Evolutionary conservation across 2,888 invertebrate genomes (phyloP).

Genomic region (Chrysolina oricalcia): DNA sequence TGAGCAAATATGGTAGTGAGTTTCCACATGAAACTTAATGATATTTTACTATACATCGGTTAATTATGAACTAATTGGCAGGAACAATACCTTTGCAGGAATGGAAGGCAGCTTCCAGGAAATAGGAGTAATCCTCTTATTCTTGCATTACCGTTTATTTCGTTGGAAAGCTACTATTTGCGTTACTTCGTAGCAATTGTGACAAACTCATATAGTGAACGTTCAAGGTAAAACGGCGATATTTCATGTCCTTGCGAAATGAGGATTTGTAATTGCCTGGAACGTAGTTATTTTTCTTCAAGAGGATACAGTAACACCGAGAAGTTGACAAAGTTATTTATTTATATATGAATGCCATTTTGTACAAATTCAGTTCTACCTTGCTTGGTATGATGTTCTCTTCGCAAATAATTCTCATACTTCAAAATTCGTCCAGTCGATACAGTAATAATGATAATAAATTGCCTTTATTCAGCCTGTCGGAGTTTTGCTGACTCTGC

Average conservation of each 20-base stretch:
- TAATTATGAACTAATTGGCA: conserved; percentile 8
- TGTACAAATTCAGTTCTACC: too few species aligned
- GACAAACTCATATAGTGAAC: not conserved
- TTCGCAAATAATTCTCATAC: too few species aligned
- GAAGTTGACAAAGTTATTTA: too few species aligned
- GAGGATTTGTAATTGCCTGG: not conserved
- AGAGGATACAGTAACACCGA: too few species aligned
- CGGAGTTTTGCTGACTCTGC: too few species aligned
- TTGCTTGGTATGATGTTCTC: too few species aligned
- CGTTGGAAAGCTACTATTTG: not conserved
- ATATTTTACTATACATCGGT: not conserved
- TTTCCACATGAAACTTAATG: not conserved
- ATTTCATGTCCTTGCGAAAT: not conserved
- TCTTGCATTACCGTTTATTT: not conserved
- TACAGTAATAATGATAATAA: too few species aligned
- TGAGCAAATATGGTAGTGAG: not conserved
- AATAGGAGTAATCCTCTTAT: conserved; percentile 8
- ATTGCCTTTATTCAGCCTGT: too few species aligned
- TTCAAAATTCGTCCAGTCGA: too few species aligned
- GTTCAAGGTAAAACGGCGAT: not conserved
- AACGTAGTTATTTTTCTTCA: too few species aligned
- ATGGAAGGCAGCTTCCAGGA: not conserved
- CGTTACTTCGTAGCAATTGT: not conserved
- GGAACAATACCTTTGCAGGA: not conserved
- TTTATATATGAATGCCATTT: too few species aligned